Base-by-base conservation (phyloP, 2,113 vertebrate species). In the Catharus bicknelli region DNA sequence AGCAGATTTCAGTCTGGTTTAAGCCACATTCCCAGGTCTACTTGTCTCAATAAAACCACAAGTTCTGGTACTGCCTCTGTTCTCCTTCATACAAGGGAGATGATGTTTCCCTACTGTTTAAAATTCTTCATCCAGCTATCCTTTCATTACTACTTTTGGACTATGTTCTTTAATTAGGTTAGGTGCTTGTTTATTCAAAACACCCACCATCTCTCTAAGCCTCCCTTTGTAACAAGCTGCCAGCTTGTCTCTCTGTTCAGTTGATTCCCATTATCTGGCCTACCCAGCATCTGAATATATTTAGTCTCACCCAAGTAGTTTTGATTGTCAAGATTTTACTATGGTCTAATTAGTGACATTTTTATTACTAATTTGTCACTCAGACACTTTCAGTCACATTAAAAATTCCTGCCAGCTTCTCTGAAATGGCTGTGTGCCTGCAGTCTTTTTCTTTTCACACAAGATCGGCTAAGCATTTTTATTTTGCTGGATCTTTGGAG, bases 301-400 rank as follows among this genome's bases (percentile, higher is more conserved):
- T 96, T 96, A 92, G 94, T 94, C 83, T 95, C 94, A 94, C 95
- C 81, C 95, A 96, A 96, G 86, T 90, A 96, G 92, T 93, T 95
- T 94, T 93, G 90, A 96, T 95, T 93, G 95, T 94, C 92, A 92
- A 77, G 92, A 93, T 92, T 92, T 95, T 93, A 82, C 89, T 90
- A 75, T 42, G 66, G 88, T 76, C 90, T 96, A 96, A 96, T 96
- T 95, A 94, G 73, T 84, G 88, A 90, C 80, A 96, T 96, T 95
- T 95, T 96, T 96, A 96, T 94, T 92, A 95, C 94, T 93, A 74
- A 96, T 96, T 95, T 96, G 95, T 96, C 90, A 96, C 83, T 94
- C 90, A 95, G 94, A 93, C 85, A 88, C 73, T 95, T 92, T 57
- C 57, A 86, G 77, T 84, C 86, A 64, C 90, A 96, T 92, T 92